Evolutionary conservation across 1,140 invertebrate genomes (phyloP), one percentile per base, ranked within the genome.

Genomic region (Trialeurodes vaporariorum): DNA sequence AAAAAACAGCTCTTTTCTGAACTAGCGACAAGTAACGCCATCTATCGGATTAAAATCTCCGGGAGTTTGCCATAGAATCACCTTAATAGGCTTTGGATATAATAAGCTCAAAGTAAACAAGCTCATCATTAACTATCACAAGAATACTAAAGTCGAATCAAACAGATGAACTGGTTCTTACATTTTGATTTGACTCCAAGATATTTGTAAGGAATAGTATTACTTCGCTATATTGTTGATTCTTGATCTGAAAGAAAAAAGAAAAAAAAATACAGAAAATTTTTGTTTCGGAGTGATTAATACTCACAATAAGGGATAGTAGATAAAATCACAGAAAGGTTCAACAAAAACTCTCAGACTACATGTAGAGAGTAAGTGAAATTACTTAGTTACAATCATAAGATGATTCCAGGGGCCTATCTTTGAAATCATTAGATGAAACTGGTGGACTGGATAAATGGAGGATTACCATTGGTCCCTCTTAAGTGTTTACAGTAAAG

Each of bases 141-240:
- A 64, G 12, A 40, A 17, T 64, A 12, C 63, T 27, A 64, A 17
- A 49, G 13, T 11, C 13, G 11, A 9, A 9, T 34, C 67, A 65
- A 66, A 34, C 34, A 63, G 2, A 22, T 11, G 61, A 27, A 66
- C 27, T 22, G 63, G 65, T 70, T 74, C 79, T 76, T 79, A 89
- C 88, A 76, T 82, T 83, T 27, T 83, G 79, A 74, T 88, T 83
- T 61, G 81, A 76, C 71, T 87, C 83, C 25, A 88, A 73, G 69
- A 90, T 83, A 70, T 85, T 82, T 67, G 81, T 84, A 62, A 98
- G 82, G 61, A 96, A 81, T 75, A 92, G 89, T 67, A 98, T 92
- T 12, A 90, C 92, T 76, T 98, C 94, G 70, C 83, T 84, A 75
- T 92, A 97, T 71, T 89, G 84, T 69, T 92, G 87, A 75, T 98